Evolutionary conservation across 2,888 invertebrate species (phyloP).

Genomic region (Erpobdella octoculata): DNA sequence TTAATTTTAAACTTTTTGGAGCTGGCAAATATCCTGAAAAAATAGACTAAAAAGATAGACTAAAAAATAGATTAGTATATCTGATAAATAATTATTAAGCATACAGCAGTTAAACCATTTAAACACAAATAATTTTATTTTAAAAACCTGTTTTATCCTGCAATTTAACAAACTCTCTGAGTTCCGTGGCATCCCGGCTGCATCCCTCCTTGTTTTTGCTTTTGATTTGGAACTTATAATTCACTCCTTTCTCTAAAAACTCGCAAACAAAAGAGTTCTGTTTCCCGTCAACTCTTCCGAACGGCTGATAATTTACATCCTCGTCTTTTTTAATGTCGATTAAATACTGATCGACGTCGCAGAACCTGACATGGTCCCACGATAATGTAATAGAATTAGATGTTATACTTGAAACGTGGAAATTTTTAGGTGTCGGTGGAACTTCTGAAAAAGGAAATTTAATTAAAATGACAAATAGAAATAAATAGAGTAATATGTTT

Average conservation of each 20-base stretch:
- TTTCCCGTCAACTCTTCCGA: constrained; percentile 28
- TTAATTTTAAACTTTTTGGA: constrained; percentile 36
- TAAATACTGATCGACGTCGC: constrained; percentile 20
- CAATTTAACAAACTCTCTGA: constrained; percentile 51
- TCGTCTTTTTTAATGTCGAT: constrained; percentile 26
- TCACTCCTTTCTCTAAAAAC: constrained; percentile 27
- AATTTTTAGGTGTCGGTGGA: constrained; percentile 26
- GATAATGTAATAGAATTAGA: constrained; percentile 17
- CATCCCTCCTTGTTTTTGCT: constrained; percentile 74
- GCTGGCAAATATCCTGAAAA: constrained; percentile 32
- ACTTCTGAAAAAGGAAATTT: constrained; percentile 18
- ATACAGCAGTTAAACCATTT: too few species aligned
- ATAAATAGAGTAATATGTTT: not conserved
- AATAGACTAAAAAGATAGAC: too few species aligned
- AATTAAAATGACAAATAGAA: not conserved
- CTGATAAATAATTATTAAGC: too few species aligned
- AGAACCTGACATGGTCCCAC: constrained; percentile 25
- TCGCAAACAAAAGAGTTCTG: constrained; percentile 25
- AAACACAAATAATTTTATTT: not conserved
- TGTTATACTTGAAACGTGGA: constrained; percentile 24
- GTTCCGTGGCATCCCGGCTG: constrained; percentile 59
- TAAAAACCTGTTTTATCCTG: not conserved
- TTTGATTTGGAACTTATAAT: constrained; percentile 74
- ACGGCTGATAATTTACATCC: constrained; percentile 23
- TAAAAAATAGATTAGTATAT: too few species aligned